phyloP scores from a whole-genome alignment of 2,888 invertebrate genomes.

The Eristalis arbustorum region DNA sequence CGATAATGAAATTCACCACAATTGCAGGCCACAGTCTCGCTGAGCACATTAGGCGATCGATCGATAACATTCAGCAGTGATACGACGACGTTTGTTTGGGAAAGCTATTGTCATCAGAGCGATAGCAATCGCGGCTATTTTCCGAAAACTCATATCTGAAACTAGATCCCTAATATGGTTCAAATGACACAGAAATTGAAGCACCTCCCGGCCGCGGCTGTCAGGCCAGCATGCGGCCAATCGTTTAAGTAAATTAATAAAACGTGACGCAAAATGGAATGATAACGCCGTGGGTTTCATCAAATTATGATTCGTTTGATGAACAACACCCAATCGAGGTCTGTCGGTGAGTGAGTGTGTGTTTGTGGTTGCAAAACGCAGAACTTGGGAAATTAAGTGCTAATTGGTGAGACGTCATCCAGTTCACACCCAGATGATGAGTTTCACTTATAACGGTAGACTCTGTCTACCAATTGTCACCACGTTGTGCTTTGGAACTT shows the following conservation, averaged over 20 bases:
- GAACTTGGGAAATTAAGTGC: background rate
- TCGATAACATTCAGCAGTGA: slow-evolving; percentile 1
- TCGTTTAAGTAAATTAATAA: slow-evolving; percentile 24
- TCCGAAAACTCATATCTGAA: background rate
- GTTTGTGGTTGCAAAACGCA: background rate
- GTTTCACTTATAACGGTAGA: background rate
- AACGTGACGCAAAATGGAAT: slow-evolving; percentile 6
- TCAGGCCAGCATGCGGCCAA: background rate
- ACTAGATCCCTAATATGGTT: background rate
- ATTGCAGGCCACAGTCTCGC: background rate
- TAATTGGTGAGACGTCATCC: background rate
- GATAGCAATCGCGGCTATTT: background rate
- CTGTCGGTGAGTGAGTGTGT: background rate
- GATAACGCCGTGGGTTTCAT: background rate
- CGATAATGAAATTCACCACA: slow-evolving; percentile 18
- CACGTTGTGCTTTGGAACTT: background rate
- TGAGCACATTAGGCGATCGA: slow-evolving; percentile 3
- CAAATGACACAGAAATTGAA: background rate
- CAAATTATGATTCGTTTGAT: slow-evolving; percentile 14
- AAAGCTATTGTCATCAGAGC: slow-evolving; percentile 2
- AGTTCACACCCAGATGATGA: background rate
- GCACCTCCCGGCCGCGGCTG: background rate
- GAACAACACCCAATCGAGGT: too few species aligned
- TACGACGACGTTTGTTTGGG: background rate
- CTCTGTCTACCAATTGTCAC: background rate